Evolutionary conservation across 2,888 invertebrate genomes (phyloP), one percentile per base, ranked within the genome.

Genomic region (Melikaiella ostensackeni): DNA sequence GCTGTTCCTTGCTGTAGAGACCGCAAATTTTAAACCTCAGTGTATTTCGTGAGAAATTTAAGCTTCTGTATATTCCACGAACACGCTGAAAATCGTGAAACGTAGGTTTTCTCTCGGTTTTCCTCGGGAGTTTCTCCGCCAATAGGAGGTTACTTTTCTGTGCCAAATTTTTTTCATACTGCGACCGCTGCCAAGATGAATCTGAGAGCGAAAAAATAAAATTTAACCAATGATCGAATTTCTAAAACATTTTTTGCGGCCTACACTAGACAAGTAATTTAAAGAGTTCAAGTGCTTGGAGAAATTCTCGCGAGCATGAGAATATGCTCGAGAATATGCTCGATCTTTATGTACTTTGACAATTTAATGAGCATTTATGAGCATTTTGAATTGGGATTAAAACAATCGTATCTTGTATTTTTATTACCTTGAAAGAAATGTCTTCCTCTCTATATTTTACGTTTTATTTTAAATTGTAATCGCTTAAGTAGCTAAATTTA

Each of bases 121-220:
- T 35, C 35, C 63, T 63, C n/a, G 11, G 9, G 35, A 63, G 13
- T 63, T 35, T n/a, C 38, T 63, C 38, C 24, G 21, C 35, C 42
- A 55, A 55, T 59, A 80, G 78, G 77, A 83, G 80, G 75, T 81
- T 80, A 13, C 78, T 77, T 78, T 76, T 63, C 62, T 59, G 75
- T 77, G 79, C 66, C 77, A 81, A 79, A 79, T 80, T 79, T 79
- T 79, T 81, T 80, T 75, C 50, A 61, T 35, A n/a, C 9, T 46
- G 46, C 64, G 35, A 38, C 46, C 59, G 74, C 75, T 73, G 78
- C 46, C 76, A 79, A 78, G 50, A 76, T 74, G 75, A 75, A 79
- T 78, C 75, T 73, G 61, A 30, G 33, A 7, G 19, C 16, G 8
- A 61, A 6, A 61, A 61, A 61, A 30, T 9, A 61, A 61, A 61